A percentile compares a stretch with the other conserved stretches of the same genome.
Evolutionary conservation across 1,140 invertebrate species (phyloP).

Genomic region (Drosophila pectinifera): DNA sequence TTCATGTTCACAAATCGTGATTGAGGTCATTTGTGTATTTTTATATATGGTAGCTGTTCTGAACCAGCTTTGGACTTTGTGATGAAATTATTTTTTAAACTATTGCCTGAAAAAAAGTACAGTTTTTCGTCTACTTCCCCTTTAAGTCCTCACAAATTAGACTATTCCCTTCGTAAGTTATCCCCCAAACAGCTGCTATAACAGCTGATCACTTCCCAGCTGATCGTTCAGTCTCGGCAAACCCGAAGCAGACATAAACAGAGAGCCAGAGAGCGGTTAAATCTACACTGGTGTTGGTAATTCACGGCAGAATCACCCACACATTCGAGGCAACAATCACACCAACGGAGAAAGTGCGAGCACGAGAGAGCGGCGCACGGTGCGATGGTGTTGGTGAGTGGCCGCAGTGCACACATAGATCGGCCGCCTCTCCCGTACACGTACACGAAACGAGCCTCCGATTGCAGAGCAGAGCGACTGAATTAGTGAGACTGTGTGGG

Average conservation of each 20-base stretch:
- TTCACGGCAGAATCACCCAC: conserved; percentile 2
- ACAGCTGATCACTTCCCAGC: conserved; percentile 33
- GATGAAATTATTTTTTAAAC: conserved; percentile 37
- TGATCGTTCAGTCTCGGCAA: neutral
- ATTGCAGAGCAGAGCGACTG: conserved; percentile 10
- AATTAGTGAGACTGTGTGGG: conserved; percentile 34
- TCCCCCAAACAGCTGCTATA: neutral
- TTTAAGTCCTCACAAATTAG: neutral
- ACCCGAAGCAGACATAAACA: conserved; percentile 51
- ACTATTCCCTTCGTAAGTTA: neutral
- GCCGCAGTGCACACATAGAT: neutral
- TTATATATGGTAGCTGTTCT: neutral
- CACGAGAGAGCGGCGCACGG: conserved; percentile 36
- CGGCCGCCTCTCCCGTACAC: neutral
- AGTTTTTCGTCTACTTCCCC: neutral
- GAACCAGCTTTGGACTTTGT: conserved; percentile 21
- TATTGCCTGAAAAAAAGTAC: conserved; percentile 1
- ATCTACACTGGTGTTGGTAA: conserved; percentile 46
- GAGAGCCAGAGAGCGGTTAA: conserved; percentile 49
- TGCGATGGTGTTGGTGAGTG: conserved; percentile 36
- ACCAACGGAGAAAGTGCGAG: neutral
- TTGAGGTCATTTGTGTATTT: conserved; percentile 13
- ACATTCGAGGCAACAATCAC: neutral
- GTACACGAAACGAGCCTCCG: conserved; percentile 15
- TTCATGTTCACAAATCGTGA: conserved; percentile 8